These are phyloP conservation scores for Phrynocephalus versicolor DNA, from an alignment of 2,113 vertebrate genomes.

Conservation along the genomic window DNA sequence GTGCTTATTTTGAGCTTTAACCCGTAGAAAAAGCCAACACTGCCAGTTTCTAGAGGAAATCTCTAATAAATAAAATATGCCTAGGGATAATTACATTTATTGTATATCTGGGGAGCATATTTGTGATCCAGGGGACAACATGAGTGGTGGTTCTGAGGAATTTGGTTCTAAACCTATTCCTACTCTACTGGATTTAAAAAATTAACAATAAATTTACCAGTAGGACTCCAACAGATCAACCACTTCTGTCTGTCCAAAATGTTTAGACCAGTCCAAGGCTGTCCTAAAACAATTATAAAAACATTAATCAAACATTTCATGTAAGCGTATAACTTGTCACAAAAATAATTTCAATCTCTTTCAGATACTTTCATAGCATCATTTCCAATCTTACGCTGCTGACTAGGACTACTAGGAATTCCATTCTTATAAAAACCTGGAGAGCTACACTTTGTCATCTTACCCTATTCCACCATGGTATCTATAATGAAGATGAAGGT, in stretches of 20 bases:
- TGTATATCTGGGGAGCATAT: neutral
- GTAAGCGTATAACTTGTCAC: neutral
- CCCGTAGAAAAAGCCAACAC: no score
- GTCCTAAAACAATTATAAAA: constrained; percentile 79
- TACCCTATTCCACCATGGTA: no score
- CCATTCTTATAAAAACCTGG: no score
- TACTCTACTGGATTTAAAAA: neutral
- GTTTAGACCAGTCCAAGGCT: constrained; percentile 91
- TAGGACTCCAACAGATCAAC: constrained; percentile 89
- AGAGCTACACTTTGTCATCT: neutral
- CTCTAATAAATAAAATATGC: no score
- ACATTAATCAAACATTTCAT: constrained; percentile 13
- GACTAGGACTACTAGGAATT: no score
- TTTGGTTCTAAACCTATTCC: no score
- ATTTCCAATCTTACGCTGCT: neutral
- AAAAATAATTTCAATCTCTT: neutral
- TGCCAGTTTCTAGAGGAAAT: no score
- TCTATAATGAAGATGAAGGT: no score
- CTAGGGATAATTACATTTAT: no score
- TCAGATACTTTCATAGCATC: neutral
- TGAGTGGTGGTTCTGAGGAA: no score
- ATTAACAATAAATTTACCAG: constrained; percentile 74
- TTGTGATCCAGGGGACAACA: neutral
- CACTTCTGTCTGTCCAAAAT: constrained; percentile 86
- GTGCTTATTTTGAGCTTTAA: no score